Percentiles rank a stretch among this genome's conserved stretches.
Evolutionary conservation across 2,888 invertebrate species (phyloP).

Genomic region (Mythimna vitellina): DNA sequence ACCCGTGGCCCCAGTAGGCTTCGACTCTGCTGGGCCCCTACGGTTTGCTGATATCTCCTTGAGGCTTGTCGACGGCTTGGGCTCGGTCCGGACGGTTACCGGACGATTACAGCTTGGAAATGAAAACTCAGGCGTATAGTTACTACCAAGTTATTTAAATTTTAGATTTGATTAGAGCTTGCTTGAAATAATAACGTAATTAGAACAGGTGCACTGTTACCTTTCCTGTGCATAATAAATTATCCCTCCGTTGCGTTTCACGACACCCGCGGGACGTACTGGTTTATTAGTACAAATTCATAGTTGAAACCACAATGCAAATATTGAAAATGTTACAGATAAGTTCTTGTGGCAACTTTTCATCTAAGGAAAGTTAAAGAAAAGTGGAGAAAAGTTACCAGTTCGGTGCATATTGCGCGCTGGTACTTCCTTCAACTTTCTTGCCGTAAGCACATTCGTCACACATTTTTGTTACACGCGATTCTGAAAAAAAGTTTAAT

Average conservation of each 20-base stretch:
- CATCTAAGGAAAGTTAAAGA: constrained; percentile 20
- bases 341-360: constrained; percentile 41
- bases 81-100: too few relatives aligned
- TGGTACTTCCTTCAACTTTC: constrained; percentile 27
- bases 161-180: constrained; percentile 25
- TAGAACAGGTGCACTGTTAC: constrained; percentile 4
- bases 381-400: constrained; percentile 18
- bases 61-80: too few relatives aligned
- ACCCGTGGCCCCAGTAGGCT: too few relatives aligned
- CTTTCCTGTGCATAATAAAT: constrained; percentile 18
- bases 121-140: background rate
- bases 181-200: constrained; percentile 21
- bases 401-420: constrained; percentile 38
- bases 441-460: constrained; percentile 18
- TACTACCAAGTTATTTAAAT: background rate
- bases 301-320: constrained; percentile 43
- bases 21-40: too few relatives aligned
- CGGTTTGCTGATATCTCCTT: too few relatives aligned
- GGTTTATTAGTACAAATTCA: constrained; percentile 23
- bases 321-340: constrained; percentile 54
- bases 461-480: constrained; percentile 33
- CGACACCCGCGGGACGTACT: constrained; percentile 22
- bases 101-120: background rate
- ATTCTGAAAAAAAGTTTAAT: constrained; percentile 54
- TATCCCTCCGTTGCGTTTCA: constrained; percentile 40